These are phyloP conservation scores for Bufotes viridis DNA, from an alignment of 2,797 vertebrate genomes.

Conservation along the genomic window DNA sequence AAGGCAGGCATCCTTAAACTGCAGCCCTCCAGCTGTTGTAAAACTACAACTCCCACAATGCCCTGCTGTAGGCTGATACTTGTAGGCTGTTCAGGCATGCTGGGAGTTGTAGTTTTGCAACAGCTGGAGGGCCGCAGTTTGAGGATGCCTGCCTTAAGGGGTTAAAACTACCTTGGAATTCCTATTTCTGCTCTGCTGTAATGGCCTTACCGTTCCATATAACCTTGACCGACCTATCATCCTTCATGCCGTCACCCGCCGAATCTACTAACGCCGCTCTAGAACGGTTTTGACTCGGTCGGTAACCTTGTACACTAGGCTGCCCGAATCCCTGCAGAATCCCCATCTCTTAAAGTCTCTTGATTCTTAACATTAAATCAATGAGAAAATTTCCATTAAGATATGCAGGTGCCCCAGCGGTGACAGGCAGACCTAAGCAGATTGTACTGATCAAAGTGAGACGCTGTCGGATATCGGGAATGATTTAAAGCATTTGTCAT, in stretches of 20 bases:
- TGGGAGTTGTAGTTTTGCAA: no score
- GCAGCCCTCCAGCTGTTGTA: no score
- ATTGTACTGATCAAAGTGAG: constrained; percentile 56
- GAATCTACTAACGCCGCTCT: background rate
- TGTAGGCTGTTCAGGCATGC: no score
- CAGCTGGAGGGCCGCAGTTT: no score
- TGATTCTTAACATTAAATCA: constrained; percentile 31
- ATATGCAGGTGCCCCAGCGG: constrained; percentile 23
- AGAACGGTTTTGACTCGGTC: no score
- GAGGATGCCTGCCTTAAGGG: no score
- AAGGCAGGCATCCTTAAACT: no score
- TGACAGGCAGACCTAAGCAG: constrained; percentile 46
- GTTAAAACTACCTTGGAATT: no score
- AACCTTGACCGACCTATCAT: background rate
- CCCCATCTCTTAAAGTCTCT: background rate
- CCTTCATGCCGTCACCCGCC: background rate
- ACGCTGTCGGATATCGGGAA: constrained; percentile 31
- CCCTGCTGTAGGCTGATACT: no score
- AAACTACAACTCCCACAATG: no score
- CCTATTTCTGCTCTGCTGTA: no score
- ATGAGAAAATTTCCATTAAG: constrained; percentile 33
- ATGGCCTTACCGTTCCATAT: background rate
- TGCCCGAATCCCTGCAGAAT: constrained; percentile 8
- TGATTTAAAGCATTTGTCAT: constrained; percentile 45
- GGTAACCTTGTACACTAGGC: background rate